These are phyloP conservation scores for Ormia ochracea DNA, from an alignment of 2,888 invertebrate species.

Conservation along the genomic window DNA sequence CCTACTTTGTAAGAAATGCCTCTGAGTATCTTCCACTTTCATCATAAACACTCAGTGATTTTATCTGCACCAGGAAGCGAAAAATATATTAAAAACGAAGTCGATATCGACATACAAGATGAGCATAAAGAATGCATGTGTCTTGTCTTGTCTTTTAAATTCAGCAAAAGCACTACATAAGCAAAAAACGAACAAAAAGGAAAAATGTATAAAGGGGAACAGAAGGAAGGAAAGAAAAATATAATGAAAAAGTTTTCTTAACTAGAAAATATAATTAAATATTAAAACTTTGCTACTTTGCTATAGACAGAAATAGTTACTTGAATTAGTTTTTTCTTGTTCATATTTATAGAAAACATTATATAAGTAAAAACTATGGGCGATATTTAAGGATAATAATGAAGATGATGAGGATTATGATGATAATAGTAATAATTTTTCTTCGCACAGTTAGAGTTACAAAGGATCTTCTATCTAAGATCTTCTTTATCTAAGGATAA, in stretches of 20 bases:
- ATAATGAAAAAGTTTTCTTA: conserved; percentile 12
- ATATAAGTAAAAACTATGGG: conserved; percentile 33
- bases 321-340: background rate
- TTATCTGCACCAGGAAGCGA: conserved; percentile 38
- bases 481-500: no score
- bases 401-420: no score
- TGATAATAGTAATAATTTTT: no score
- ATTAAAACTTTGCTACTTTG: conserved; percentile 54
- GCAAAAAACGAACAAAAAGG: background rate
- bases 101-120: conserved; percentile 21
- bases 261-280: conserved; percentile 54
- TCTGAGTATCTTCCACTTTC: no score
- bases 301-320: conserved; percentile 12
- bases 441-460: no score
- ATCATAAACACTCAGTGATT: background rate
- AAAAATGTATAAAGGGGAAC: background rate
- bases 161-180: no score
- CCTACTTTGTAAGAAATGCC: no score
- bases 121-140: conserved; percentile 26
- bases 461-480: no score
- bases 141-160: no score
- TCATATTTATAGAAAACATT: conserved; percentile 5
- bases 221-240: background rate
- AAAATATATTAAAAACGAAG: conserved; percentile 23
- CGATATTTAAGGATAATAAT: conserved; percentile 34